These are phyloP conservation scores for Apodemus agrarius DNA, from an alignment of 2,797 vertebrate genomes.

Conservation along the genomic window DNA sequence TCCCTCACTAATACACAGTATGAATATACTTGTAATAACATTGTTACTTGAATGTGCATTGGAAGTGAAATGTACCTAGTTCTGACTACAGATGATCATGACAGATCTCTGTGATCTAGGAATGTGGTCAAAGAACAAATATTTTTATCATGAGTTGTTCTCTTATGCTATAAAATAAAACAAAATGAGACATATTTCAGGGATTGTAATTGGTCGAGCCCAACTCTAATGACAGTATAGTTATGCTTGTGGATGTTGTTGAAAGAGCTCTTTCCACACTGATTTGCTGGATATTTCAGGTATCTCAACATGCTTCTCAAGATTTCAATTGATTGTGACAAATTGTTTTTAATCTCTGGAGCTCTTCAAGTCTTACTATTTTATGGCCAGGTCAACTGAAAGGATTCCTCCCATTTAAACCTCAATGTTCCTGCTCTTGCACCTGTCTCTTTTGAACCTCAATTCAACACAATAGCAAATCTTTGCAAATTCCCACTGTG, in stretches of 20 bases:
- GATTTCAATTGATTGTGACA: background rate
- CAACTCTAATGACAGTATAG: background rate
- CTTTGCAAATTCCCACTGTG: background rate
- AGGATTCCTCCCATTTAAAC: background rate
- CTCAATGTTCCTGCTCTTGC: background rate
- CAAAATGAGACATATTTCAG: background rate
- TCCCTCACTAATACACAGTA: background rate
- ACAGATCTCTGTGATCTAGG: background rate
- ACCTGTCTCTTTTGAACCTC: background rate
- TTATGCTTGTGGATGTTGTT: background rate
- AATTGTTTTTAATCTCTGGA: background rate
- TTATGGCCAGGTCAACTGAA: background rate
- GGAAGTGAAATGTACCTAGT: background rate
- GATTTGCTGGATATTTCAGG: background rate
- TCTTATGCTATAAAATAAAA: background rate
- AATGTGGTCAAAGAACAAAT: background rate
- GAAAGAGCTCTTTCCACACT: background rate
- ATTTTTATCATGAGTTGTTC: background rate
- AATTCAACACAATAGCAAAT: background rate
- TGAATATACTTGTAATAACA: background rate
- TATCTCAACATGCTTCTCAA: background rate
- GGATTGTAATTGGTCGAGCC: background rate
- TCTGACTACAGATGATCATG: background rate
- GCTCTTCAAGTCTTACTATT: slow-evolving; percentile 4
- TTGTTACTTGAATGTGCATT: background rate